A percentile compares a stretch with the other conserved stretches of the same genome.
Evolutionary conservation across 2,797 vertebrate genomes (phyloP).

Genomic region (Lutjanus campechanus): DNA sequence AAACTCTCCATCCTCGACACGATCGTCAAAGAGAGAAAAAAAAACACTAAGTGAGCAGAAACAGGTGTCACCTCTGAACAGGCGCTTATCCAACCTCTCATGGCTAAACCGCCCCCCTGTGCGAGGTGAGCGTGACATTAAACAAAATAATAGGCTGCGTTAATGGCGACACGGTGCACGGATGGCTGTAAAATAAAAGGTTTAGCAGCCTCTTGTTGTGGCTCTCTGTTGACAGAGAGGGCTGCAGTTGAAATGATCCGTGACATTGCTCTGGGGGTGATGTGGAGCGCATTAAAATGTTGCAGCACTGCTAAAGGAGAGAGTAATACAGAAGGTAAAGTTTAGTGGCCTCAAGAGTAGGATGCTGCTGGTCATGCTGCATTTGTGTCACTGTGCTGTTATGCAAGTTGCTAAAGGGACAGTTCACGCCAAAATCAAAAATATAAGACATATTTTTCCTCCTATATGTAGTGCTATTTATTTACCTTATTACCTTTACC

Average conservation of each 20-base stretch:
- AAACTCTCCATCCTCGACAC: constrained; percentile 7
- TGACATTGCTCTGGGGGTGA: constrained; percentile 36
- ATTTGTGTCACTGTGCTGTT: neutral
- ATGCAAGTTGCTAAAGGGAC: neutral
- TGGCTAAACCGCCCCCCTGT: neutral
- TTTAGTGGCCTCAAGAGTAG: constrained; percentile 25
- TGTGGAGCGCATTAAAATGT: constrained; percentile 52
- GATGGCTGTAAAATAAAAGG: constrained; percentile 56
- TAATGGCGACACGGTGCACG: constrained; percentile 39
- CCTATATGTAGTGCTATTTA: no score
- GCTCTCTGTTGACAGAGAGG: constrained; percentile 47
- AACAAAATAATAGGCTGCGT: constrained; percentile 55
- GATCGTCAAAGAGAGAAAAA: neutral
- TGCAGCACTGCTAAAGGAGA: constrained; percentile 24
- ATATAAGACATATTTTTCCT: no score
- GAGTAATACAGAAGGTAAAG: constrained; percentile 28
- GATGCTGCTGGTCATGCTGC: neutral
- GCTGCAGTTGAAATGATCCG: constrained; percentile 57
- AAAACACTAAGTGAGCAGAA: constrained; percentile 49
- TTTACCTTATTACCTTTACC: no score
- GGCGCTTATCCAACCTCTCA: constrained; percentile 49
- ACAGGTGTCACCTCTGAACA: constrained; percentile 69
- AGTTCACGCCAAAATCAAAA: no score
- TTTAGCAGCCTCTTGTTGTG: constrained; percentile 57
- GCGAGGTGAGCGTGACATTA: constrained; percentile 56